phyloP scores from a whole-genome alignment of 2,888 invertebrate species.

The Harpalus rubripes region DNA sequence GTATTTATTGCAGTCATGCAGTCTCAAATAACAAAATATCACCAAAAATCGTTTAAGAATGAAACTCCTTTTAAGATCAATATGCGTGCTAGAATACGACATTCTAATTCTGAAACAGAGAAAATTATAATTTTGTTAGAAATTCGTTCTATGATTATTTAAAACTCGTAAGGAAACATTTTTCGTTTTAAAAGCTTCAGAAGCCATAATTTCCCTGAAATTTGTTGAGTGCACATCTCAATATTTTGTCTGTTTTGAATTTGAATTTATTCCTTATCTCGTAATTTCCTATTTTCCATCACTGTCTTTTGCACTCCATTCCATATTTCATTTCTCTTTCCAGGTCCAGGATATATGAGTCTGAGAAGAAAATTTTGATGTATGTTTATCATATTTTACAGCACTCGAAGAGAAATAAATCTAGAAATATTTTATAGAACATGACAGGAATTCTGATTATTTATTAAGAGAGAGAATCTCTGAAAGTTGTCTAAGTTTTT shows the following conservation, averaged over 20 bases:
- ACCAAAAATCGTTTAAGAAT: too few relatives aligned
- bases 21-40: too few relatives aligned
- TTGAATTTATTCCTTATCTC: constrained; percentile 1
- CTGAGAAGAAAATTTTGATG: neutral
- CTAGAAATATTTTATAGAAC: neutral
- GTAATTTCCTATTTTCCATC: neutral
- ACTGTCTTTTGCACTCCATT: neutral
- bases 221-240: neutral
- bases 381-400: neutral
- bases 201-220: neutral
- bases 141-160: neutral
- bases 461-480: neutral
- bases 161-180: neutral
- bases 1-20: too few relatives aligned
- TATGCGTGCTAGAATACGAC: too few relatives aligned
- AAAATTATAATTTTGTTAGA: neutral
- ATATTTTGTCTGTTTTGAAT: constrained; percentile 7
- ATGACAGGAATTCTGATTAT: neutral
- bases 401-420: neutral
- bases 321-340: neutral
- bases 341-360: neutral
- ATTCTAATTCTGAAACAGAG: too few relatives aligned
- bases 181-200: neutral
- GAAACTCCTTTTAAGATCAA: too few relatives aligned
- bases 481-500: neutral